phyloP scores from a whole-genome alignment of 2,888 invertebrate species.

The Leptopilina drosophilae region DNA sequence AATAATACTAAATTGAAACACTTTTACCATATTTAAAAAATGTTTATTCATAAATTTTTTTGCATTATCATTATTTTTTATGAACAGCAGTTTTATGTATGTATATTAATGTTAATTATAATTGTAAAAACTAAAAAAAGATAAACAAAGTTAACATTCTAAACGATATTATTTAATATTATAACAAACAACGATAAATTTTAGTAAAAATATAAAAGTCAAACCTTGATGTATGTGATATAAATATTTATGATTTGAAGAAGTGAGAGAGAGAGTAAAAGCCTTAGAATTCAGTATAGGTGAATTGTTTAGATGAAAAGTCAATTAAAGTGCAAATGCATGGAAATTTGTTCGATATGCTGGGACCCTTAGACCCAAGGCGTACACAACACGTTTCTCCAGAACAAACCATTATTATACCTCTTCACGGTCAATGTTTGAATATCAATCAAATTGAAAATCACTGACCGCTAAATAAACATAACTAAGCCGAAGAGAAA shows the following conservation, averaged over 20 bases:
- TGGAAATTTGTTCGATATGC: constrained; percentile 71
- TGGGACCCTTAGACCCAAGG: constrained; percentile 67
- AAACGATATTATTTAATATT: not conserved
- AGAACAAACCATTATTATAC: not conserved
- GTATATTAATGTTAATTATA: no score
- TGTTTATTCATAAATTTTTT: no score
- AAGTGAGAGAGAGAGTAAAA: not conserved
- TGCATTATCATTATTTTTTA: no score
- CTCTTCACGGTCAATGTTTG: not conserved
- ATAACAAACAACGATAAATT: not conserved
- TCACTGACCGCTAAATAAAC: not conserved
- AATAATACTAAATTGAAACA: no score
- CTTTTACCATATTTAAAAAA: no score
- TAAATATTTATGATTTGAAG: constrained; percentile 65
- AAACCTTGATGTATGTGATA: constrained; percentile 45
- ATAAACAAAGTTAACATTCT: not conserved
- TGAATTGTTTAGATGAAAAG: constrained; percentile 58
- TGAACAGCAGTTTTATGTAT: no score
- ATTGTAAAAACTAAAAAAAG: no score
- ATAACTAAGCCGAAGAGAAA: no score
- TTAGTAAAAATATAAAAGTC: constrained; percentile 17
- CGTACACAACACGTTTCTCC: not conserved
- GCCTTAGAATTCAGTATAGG: constrained; percentile 36
- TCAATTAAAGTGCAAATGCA: constrained; percentile 76
- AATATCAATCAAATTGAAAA: not conserved